These are phyloP conservation scores for Ceuthmochares aereus DNA, from an alignment of 2,113 vertebrate species.

Conservation along the genomic window DNA sequence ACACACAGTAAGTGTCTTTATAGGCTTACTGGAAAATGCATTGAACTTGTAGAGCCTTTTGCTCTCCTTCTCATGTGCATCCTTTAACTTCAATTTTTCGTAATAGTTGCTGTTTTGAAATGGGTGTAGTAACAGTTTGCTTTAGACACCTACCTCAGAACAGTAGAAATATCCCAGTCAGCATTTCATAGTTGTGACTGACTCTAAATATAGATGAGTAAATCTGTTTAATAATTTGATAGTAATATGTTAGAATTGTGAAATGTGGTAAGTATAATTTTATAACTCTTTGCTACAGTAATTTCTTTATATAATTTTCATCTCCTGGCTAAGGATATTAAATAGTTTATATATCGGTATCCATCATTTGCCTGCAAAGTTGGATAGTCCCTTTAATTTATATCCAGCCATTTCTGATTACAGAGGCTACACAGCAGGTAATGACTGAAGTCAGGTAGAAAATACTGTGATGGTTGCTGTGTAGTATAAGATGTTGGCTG, in stretches of 20 bases:
- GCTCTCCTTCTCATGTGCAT: neutral
- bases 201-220: slow-evolving; percentile 29
- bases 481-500: neutral
- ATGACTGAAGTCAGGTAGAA: slow-evolving; percentile 26
- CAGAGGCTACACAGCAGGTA: slow-evolving; percentile 2
- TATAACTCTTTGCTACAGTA: slow-evolving; percentile 13
- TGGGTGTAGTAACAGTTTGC: neutral
- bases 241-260: neutral
- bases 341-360: slow-evolving; percentile 57
- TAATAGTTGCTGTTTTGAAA: slow-evolving; percentile 22
- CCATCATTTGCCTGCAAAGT: slow-evolving; percentile 75
- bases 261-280: slow-evolving; percentile 26
- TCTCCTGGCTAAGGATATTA: slow-evolving; percentile 37
- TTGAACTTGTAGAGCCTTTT: slow-evolving; percentile 16
- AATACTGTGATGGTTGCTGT: neutral
- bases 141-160: neutral
- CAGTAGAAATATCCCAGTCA: neutral
- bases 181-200: slow-evolving; percentile 5
- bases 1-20: neutral
- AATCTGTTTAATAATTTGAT: slow-evolving; percentile 4
- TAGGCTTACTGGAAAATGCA: neutral
- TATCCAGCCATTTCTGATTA: slow-evolving; percentile 2
- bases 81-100: neutral
- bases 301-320: slow-evolving; percentile 2
- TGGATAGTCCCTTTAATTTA: slow-evolving; percentile 65